Conservation (phyloP, 2,113 vertebrate genomes). For the Chaetura pelagica region DNA sequence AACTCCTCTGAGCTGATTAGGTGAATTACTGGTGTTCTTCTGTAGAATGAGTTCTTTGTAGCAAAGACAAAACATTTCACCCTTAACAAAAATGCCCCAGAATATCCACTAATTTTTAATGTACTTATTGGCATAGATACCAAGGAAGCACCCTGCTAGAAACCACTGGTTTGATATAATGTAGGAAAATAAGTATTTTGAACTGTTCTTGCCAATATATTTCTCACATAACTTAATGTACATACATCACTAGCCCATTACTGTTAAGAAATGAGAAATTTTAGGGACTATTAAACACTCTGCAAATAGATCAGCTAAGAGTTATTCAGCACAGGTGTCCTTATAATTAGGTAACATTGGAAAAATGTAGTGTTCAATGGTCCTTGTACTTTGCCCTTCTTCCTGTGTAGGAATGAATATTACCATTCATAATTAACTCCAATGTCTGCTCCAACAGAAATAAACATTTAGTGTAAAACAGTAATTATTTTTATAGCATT, state of each 20-base stretch:
- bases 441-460: not conserved
- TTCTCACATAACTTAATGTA: slow-evolving; percentile 26
- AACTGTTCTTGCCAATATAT: slow-evolving; percentile 1
- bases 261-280: slow-evolving; percentile 67
- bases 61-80: slow-evolving; percentile 16
- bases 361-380: slow-evolving; percentile 74
- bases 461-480: not conserved
- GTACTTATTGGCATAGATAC: slow-evolving; percentile 31
- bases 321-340: slow-evolving; percentile 76
- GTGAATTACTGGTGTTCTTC: slow-evolving; percentile 15
- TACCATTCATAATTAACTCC: not conserved
- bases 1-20: not conserved
- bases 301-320: slow-evolving; percentile 76
- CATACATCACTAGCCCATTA: slow-evolving; percentile 56
- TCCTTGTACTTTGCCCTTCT: slow-evolving; percentile 65
- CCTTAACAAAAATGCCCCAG: not conserved
- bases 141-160: slow-evolving; percentile 13
- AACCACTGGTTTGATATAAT: not conserved
- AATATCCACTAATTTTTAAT: slow-evolving; percentile 15
- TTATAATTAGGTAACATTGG: slow-evolving; percentile 69
- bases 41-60: slow-evolving; percentile 18
- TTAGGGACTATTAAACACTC: slow-evolving; percentile 79
- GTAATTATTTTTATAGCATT: not conserved
- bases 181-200: slow-evolving; percentile 36
- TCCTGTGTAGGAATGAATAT: not conserved